Evolutionary conservation across 1,140 invertebrate species (phyloP), one percentile per base, ranked within the genome.

Genomic region (Aricia agestis): DNA sequence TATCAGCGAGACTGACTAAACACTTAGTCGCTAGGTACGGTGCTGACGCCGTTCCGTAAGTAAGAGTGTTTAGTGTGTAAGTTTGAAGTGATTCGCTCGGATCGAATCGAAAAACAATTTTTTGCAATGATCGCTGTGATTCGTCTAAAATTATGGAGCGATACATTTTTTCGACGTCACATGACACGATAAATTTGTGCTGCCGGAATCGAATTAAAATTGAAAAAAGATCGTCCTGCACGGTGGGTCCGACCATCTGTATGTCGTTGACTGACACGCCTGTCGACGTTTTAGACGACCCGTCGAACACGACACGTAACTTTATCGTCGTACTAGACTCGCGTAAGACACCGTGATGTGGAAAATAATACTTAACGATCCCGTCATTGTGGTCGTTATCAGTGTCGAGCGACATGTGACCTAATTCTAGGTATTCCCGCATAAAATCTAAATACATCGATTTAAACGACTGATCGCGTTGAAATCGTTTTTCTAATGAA

Each of bases 161-260:
- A 17, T 83, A 85, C 78, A 86, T 84, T 77, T 87, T 83, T 72
- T 79, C 70, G 18, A 84, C 80, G 68, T 86, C 82, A 13, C 70
- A 78, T 10, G 76, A 70, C 36, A 82, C 57, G 13, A 83, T 78
- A 67, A 72, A 81, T 69, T 71, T 75, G 72, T 85, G 74, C 69
- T 78, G 75, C 10, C 83, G 68, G 73, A 74, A 73, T 25, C 72
- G 67, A 45, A 83, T 76, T 41, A 76, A 41, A 25, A 76, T 73
- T 58, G 69, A 59, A 41, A 73, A 36, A 31, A 76, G 68, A 69
- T 71, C 70, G 25, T 68, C 80, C 71, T 92, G 89, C 13, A 92
- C 67, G 10, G 69, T 84, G 11, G 89, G 86, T 7, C 89, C 91
- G 3, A 82, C 76, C 58, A 84, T 70, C 66, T 75, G 74, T 10